These are phyloP conservation scores for Plusia festucae DNA, from an alignment of 2,888 invertebrate species.

Conservation along the genomic window DNA sequence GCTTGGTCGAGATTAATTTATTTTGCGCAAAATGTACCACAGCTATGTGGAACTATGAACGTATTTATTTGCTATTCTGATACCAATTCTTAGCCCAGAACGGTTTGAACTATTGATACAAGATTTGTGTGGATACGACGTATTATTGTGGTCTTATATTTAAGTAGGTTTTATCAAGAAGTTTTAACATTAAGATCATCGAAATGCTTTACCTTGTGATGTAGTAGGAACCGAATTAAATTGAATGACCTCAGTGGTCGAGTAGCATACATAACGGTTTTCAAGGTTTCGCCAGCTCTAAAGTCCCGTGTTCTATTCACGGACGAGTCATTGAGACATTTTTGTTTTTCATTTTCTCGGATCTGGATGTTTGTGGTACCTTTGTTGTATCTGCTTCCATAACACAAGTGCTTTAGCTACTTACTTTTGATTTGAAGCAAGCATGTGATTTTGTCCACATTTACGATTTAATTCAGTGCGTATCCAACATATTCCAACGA, in stretches of 20 bases:
- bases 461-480: constrained; percentile 14
- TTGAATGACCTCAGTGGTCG: too few relatives aligned
- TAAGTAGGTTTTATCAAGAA: background rate
- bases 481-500: constrained; percentile 67
- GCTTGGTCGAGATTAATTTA: constrained; percentile 67
- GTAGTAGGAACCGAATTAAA: constrained; percentile 11
- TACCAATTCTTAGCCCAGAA: constrained; percentile 69
- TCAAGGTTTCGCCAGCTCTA: too few relatives aligned
- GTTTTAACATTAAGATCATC: background rate
- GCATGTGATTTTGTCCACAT: too few relatives aligned
- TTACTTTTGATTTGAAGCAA: too few relatives aligned
- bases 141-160: constrained; percentile 6
- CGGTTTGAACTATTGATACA: constrained; percentile 53
- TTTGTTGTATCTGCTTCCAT: too few relatives aligned
- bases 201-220: background rate
- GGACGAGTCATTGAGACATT: too few relatives aligned
- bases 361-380: too few relatives aligned
- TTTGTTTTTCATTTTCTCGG: too few relatives aligned
- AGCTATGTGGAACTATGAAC: constrained; percentile 66
- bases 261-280: too few relatives aligned
- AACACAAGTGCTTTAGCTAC: too few relatives aligned
- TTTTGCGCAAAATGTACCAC: constrained; percentile 58
- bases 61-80: constrained; percentile 66
- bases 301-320: too few relatives aligned
- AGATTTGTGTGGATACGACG: constrained; percentile 62